These are phyloP conservation scores for Zaprionus lineosus DNA, from an alignment of 2,888 invertebrate genomes.

Conservation along the genomic window DNA sequence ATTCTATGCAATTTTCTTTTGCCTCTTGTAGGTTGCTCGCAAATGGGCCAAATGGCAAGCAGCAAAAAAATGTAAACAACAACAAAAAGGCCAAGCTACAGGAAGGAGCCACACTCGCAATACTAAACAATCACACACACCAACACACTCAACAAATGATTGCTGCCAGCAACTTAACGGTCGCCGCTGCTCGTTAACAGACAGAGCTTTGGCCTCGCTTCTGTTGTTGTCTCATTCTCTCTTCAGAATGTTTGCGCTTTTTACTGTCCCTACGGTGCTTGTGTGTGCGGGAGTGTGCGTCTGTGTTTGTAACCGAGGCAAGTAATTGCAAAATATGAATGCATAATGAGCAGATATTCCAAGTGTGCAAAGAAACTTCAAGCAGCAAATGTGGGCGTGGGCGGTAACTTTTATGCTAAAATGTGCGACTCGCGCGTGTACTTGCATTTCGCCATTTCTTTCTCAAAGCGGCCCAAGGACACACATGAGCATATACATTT, in stretches of 20 bases:
- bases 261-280: constrained; percentile 25
- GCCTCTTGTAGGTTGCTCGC: constrained; percentile 16
- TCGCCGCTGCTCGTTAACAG: constrained; percentile 60
- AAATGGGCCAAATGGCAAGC: constrained; percentile 49
- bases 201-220: constrained; percentile 36
- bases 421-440: constrained; percentile 69
- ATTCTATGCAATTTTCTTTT: constrained; percentile 57
- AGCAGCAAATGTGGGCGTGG: constrained; percentile 29
- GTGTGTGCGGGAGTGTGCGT: constrained; percentile 13
- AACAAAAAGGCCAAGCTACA: constrained; percentile 28
- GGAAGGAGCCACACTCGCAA: constrained; percentile 5
- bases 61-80: constrained; percentile 23
- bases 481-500: constrained; percentile 24
- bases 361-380: constrained; percentile 71
- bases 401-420: constrained; percentile 73
- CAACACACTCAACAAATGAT: constrained; percentile 20
- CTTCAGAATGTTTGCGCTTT: constrained; percentile 47
- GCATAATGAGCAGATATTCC: constrained; percentile 80
- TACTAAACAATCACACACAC: constrained; percentile 7
- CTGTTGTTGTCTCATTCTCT: constrained; percentile 38
- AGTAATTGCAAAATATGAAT: constrained; percentile 80
- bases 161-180: constrained; percentile 62
- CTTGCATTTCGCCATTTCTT: constrained; percentile 61
- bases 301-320: constrained; percentile 28
- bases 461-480: constrained; percentile 59